Conservation (phyloP, 2,113 vertebrate species). For the Nerophis ophidion region DNA sequence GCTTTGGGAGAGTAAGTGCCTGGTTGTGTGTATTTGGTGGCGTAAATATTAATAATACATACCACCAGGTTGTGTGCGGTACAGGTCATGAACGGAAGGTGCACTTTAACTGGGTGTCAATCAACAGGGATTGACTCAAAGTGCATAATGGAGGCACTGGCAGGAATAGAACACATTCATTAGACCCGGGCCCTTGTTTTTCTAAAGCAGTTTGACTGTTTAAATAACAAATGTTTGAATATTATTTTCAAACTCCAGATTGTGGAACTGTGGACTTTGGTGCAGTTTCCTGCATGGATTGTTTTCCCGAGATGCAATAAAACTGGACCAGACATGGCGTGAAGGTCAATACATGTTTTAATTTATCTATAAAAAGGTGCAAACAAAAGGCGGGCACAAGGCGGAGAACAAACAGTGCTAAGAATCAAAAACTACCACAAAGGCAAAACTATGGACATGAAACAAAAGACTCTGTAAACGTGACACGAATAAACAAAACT, state of each 20-base stretch:
- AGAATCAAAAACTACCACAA: no score
- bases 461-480: no score
- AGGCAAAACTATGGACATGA: no score
- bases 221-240: slow-evolving; percentile 55
- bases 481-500: no score
- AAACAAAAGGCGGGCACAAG: no score
- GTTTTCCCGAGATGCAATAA: no score
- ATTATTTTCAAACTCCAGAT: slow-evolving; percentile 45
- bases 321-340: no score
- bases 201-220: slow-evolving; percentile 43
- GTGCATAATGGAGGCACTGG: slow-evolving; percentile 56
- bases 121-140: slow-evolving; percentile 68
- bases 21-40: slow-evolving; percentile 57
- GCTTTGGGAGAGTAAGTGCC: slow-evolving; percentile 51
- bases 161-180: slow-evolving; percentile 61
- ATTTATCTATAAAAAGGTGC: no score
- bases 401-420: no score
- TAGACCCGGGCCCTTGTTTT: slow-evolving; percentile 39
- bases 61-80: slow-evolving; percentile 20
- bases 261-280: slow-evolving; percentile 19
- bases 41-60: slow-evolving; percentile 58
- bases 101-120: slow-evolving; percentile 73
- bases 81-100: slow-evolving; percentile 57
- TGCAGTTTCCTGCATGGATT: no score
- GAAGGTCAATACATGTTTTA: no score